A percentile compares a stretch with the other conserved stretches of the same genome.
Conservation (phyloP, 2,113 vertebrate genomes). For the Pogonocichla stellata region DNA sequence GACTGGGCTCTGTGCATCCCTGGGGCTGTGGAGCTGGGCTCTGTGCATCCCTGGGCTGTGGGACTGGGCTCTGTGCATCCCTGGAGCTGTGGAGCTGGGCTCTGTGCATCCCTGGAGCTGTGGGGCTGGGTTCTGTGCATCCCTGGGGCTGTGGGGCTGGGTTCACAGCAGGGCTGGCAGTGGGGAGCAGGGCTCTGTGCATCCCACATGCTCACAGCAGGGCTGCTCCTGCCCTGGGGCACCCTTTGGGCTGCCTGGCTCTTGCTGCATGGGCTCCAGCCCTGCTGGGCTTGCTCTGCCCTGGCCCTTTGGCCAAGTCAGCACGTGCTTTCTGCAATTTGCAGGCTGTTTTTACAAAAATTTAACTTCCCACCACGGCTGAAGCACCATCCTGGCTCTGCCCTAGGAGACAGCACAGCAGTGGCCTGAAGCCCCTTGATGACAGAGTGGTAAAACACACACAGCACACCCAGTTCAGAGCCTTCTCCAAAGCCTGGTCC, state of each 20-base stretch:
- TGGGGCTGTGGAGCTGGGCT: neutral
- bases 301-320: neutral
- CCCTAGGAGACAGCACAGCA: rapidly evolving
- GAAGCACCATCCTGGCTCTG: neutral
- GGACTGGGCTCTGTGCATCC: rapidly evolving
- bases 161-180: neutral
- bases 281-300: neutral
- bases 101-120: too few relatives aligned
- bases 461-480: rapidly evolving
- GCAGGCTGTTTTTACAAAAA: neutral
- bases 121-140: too few relatives aligned
- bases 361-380: rapidly evolving
- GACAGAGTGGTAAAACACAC: neutral
- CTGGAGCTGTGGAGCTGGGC: neutral
- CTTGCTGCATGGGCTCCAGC: rapidly evolving
- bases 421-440: neutral
- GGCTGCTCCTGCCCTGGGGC: neutral
- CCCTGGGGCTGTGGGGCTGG: too few relatives aligned
- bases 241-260: neutral
- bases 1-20: rapidly evolving
- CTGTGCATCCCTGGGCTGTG: rapidly evolving
- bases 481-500: neutral
- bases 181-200: rapidly evolving
- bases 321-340: neutral
- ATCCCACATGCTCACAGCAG: rapidly evolving